phyloP scores from a whole-genome alignment of 2,113 vertebrate genomes.

The Gnathochromis pfefferi region DNA sequence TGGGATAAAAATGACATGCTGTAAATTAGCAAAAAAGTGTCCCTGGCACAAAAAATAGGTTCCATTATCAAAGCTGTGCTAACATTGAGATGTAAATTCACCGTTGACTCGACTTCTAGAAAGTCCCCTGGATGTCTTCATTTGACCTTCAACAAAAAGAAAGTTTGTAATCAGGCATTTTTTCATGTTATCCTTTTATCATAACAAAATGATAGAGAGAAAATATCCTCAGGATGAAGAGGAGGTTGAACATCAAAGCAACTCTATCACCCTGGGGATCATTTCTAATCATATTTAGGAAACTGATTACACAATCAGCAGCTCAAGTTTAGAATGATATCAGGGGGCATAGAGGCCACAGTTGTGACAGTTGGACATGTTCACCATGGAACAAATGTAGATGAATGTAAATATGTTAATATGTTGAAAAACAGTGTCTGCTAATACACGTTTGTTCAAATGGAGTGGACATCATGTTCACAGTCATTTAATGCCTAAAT shows the following conservation, averaged over 20 bases:
- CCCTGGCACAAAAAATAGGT: background rate
- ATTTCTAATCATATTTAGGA: background rate
- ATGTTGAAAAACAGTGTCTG: background rate
- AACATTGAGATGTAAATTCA: background rate
- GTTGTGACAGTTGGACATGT: background rate
- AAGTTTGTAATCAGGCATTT: background rate
- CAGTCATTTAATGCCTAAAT: background rate
- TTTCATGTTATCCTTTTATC: background rate
- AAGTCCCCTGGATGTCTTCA: background rate
- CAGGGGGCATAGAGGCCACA: background rate
- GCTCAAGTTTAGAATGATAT: background rate
- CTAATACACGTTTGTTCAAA: background rate
- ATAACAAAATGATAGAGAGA: background rate
- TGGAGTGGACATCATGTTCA: background rate
- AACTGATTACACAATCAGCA: background rate
- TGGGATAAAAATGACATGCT: background rate
- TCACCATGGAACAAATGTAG: background rate
- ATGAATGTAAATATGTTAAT: background rate
- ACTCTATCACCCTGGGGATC: background rate
- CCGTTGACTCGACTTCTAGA: background rate
- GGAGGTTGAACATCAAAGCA: background rate
- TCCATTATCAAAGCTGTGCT: background rate
- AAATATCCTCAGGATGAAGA: background rate
- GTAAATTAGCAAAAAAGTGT: background rate
- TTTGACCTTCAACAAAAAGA: background rate